Evolutionary conservation across 2,888 invertebrate genomes (phyloP), one percentile per base, ranked within the genome.

Genomic region (Muscina levida): DNA sequence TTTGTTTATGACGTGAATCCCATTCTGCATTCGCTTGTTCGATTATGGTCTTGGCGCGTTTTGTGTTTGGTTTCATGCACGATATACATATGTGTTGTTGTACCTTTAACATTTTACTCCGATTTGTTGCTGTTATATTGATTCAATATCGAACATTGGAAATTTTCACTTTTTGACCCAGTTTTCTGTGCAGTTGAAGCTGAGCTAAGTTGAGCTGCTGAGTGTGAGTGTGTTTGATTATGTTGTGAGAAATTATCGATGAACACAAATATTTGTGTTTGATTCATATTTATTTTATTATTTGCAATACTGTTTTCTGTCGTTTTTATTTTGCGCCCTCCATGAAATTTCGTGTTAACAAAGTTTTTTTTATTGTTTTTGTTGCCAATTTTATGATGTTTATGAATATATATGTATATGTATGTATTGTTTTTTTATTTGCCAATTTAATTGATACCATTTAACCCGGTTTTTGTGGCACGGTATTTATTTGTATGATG

Each of bases 101-200:
- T n/a, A n/a, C n/a, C n/a, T n/a, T n/a, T n/a, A 5, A 8, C 31
- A 31, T 31, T 8, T 31, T 31, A 8, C 8, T 31, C 31, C 31
- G 31, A 31, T 31, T 31, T 31, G 31, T 31, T 31, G 31, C 31
- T 31, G 31, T 31, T 31, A 8, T 31, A 31, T 46, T 71, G 51
- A 71, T n/a, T 59, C 51, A 39, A 15, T 67, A 11, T 24, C 4
- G 53, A 13, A 5, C 62, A 42, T 39, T 22, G 39, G 5, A 19
- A 59, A 59, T 77, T 72, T 81, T 71, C 74, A 72, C 57, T 70
- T 75, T 71, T 51, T 81, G 81, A 81, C 81, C 77, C 68, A 72
- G 72, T 77, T 81, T 26, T 15, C 39, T 39, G 22, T 39, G 46
- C 19, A 31, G 3, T 31, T 31, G 31, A 8, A 5, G 51, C 19